Evolutionary conservation across 2,888 invertebrate genomes (phyloP), one percentile per base, ranked within the genome.

Genomic region (Lepidonotus clava): DNA sequence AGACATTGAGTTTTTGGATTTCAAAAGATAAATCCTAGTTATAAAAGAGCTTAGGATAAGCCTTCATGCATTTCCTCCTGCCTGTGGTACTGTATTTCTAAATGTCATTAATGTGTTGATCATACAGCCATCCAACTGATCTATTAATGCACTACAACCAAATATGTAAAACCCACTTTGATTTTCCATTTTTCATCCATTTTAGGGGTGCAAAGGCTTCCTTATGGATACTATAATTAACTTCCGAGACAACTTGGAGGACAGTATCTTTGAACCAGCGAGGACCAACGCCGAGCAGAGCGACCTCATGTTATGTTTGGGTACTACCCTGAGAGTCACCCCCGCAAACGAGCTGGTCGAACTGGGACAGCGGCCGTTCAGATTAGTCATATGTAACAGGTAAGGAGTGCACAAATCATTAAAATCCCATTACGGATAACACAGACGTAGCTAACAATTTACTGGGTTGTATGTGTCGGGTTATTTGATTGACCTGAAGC

Each of bases 161-260:
- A 46, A 46, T 46, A 46, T 11, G 18, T 46, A 46, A 46, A 46
- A 46, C 8, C n/a, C 56, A 8, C 56, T 56, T 5, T 71, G 11
- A n/a, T n/a, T n/a, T n/a, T n/a, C n/a, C n/a, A 11, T 40, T 32
- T 83, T 46, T n/a, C 6, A 71, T 85, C 32, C 51, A 28, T 53
- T 90, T 11, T 87, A 92, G 92, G 89, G 89, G 14, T 93, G 93
- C 86, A 88, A 89, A 56, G 92, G 92, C 14, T 88, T 85, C 40
- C 90, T 93, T 18, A 89, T 88, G 24, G 93, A 93, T 88, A 91
- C 92, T 0, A 93, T 93, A 76, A 93, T 93, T 77, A 93, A 93
- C 86, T 93, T 93, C 71, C 84, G 91, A 18, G 93, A 93, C 85
- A 46, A 89, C 41, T 87, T 93, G 41, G 93, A 93, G 66, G 91